Conservation (phyloP, 2,888 invertebrate genomes). For the Girardia tigrina region DNA sequence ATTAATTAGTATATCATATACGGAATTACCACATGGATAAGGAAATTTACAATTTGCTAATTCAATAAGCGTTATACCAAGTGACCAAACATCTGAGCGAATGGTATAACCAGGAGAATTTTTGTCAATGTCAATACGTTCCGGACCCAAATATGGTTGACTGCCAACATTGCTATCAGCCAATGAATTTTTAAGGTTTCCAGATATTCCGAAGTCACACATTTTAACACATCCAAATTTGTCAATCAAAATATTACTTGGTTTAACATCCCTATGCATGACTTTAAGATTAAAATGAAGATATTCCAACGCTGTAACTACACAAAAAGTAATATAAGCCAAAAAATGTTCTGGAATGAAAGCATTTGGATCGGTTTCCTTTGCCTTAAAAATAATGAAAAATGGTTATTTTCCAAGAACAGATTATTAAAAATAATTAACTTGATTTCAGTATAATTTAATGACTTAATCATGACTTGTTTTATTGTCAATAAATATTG, state of each 20-base stretch:
- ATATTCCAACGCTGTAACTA: no score
- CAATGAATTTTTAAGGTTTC: slow-evolving; percentile 90
- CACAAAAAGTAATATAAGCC: no score
- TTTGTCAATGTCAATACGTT: slow-evolving; percentile 51
- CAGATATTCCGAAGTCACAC: slow-evolving; percentile 98
- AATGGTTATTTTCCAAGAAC: no score
- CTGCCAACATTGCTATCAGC: slow-evolving; percentile 98
- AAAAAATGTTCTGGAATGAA: no score
- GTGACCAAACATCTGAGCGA: slow-evolving; percentile 54
- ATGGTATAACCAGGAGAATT: slow-evolving; percentile 52
- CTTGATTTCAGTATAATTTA: no score
- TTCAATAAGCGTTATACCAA: slow-evolving; percentile 61
- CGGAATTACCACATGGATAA: slow-evolving; percentile 84
- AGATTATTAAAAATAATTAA: no score
- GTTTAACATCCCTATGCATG: slow-evolving; percentile 89
- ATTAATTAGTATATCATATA: slow-evolving; percentile 90
- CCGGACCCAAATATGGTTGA: slow-evolving; percentile 88
- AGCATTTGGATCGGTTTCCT: no score
- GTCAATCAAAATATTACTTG: slow-evolving; percentile 90
- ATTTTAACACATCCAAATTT: slow-evolving; percentile 83
- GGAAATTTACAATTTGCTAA: slow-evolving; percentile 90
- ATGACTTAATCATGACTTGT: no score
- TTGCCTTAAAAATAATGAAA: no score
- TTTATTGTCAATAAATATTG: no score
- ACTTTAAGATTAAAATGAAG: no score